These are phyloP conservation scores for Coreius guichenoti DNA, from an alignment of 2,797 vertebrate species.

Conservation along the genomic window DNA sequence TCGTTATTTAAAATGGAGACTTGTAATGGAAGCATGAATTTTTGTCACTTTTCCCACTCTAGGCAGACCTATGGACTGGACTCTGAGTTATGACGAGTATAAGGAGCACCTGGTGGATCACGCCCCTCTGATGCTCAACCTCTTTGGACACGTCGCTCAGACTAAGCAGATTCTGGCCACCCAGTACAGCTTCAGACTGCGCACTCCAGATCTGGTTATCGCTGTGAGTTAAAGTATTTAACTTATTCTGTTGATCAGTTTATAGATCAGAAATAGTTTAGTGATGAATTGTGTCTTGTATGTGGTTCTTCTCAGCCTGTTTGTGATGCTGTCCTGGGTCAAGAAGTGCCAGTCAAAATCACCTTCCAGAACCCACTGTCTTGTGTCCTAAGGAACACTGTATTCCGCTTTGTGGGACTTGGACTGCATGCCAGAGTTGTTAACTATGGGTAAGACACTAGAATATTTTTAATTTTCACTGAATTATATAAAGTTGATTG, in stretches of 20 bases:
- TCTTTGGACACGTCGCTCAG: constrained; percentile 78
- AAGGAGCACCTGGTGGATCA: constrained; percentile 87
- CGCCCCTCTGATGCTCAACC: constrained; percentile 86
- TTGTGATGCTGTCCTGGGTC: constrained; percentile 75
- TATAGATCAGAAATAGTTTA: too few relatives aligned
- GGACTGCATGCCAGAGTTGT: constrained; percentile 84
- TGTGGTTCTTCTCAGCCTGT: constrained; percentile 67
- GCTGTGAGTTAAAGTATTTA: constrained; percentile 69
- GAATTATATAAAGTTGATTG: not conserved
- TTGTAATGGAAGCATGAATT: too few relatives aligned
- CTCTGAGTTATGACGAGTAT: constrained; percentile 81
- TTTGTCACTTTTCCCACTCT: too few relatives aligned
- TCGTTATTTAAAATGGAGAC: too few relatives aligned
- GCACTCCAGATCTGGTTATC: constrained; percentile 85
- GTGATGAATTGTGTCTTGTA: not conserved
- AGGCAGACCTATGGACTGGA: constrained; percentile 77
- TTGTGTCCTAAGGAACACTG: constrained; percentile 75
- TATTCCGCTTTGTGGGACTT: constrained; percentile 88
- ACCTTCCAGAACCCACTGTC: constrained; percentile 88
- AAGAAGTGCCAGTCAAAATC: constrained; percentile 85
- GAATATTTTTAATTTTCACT: not conserved
- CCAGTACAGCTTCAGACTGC: constrained; percentile 86
- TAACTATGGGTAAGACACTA: constrained; percentile 79
- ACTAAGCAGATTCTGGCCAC: constrained; percentile 83
- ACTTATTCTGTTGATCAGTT: too few relatives aligned